Base-by-base conservation (phyloP, 2,797 vertebrate species). In the Chelmon rostratus region DNA sequence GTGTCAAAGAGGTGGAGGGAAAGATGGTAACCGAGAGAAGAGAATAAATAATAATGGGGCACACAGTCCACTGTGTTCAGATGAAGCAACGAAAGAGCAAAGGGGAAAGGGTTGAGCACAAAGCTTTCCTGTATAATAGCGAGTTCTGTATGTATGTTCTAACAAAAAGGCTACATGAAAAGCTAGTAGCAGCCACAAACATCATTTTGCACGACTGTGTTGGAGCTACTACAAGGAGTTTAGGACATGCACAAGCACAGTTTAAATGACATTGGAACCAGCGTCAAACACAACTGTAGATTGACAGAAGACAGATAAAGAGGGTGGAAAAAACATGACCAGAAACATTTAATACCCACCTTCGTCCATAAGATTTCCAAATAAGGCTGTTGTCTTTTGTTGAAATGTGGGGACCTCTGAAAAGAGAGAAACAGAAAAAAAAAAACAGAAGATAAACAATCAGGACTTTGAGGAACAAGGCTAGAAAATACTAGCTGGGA, bases 291-390 rank as follows among this genome's bases (percentile, higher is more conserved):
- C 21, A 52, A 25, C 6, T 66, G 28, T 4, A 61, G 42, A 70
- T 15, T 12, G 38, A 75, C 31, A 64, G 6, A 19, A 19, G 8
- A 62, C 37, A 28, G 13, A n/a, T 23, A 19, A 57, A 56, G 25
- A 31, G 13, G 19, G 10, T 6, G 40, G 7, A 25, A 15, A 63
- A 21, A 16, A 52, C 10, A 37, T 7, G 0, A 40, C 50, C n/a
- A 73, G 21, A 71, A 23, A 49, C 21, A 61, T 12, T n/a, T 31
- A 21, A 78, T 28, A 92, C 95, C 81, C 86, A 94, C 96, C 96
- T 96, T 96, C 96, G 95, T 96, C 96, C 96, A 96, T 96, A 96
- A 94, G 96, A 96, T 96, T 96, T 93, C 93, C 93, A 95, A 96
- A 90, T 94, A 91, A 91, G 94, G 94, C 90, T 88, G 91, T 94